phyloP scores from a whole-genome alignment of 2,888 invertebrate species.

The Heliconius aoede region DNA sequence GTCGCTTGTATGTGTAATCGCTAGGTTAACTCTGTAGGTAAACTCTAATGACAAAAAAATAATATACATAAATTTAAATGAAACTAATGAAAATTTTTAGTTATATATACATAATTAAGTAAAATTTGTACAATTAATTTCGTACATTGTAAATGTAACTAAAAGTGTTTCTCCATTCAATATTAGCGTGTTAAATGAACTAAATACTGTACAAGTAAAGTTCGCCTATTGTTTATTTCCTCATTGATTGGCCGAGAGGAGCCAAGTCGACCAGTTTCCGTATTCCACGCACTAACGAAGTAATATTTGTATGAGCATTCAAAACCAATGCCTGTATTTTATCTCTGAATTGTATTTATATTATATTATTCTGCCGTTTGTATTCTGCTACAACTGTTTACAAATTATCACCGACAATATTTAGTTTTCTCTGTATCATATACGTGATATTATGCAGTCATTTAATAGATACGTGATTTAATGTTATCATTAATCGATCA shows the following conservation, averaged over 20 bases:
- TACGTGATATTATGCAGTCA: background rate
- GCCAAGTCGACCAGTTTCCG: conserved; percentile 14
- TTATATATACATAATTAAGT: background rate
- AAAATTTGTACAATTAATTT: background rate
- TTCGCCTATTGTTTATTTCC: conserved; percentile 22
- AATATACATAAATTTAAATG: background rate
- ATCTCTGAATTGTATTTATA: background rate
- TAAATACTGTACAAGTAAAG: conserved; percentile 1
- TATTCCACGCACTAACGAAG: conserved; percentile 60
- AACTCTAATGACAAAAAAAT: background rate
- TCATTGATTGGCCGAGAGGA: conserved; percentile 27
- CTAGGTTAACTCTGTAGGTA: background rate
- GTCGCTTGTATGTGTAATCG: background rate
- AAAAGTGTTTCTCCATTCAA: background rate
- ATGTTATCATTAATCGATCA: background rate
- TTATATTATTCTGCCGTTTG: background rate
- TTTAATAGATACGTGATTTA: conserved; percentile 5
- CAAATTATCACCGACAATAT: background rate
- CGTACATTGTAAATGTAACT: background rate
- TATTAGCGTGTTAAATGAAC: conserved; percentile 3
- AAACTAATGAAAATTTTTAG: no score
- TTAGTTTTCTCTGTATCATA: background rate
- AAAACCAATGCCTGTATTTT: conserved; percentile 38
- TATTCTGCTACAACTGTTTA: background rate
- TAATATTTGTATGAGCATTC: conserved; percentile 56